Evolutionary conservation across 1,140 invertebrate species (phyloP).

Genomic region (Elymnias hypermnestra): DNA sequence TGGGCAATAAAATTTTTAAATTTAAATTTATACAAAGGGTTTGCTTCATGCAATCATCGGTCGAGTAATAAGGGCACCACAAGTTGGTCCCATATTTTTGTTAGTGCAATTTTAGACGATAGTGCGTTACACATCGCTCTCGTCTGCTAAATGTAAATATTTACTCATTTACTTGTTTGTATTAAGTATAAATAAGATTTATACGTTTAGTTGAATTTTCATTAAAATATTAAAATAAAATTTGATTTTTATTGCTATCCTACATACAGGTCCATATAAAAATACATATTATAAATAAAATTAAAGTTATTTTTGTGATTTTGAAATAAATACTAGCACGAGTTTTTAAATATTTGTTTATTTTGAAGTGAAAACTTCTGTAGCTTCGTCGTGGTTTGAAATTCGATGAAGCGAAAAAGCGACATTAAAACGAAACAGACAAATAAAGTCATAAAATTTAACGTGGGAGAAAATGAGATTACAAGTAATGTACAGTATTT

Average conservation of each 20-base stretch:
- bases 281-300: no score
- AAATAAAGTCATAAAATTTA: no score
- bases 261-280: neutral
- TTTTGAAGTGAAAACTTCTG: no score
- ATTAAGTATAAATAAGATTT: conserved; percentile 75
- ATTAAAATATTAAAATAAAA: conserved; percentile 60
- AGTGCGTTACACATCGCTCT: conserved; percentile 23
- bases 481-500: no score
- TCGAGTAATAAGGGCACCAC: conserved; percentile 30
- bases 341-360: no score
- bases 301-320: no score
- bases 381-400: no score
- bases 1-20: neutral
- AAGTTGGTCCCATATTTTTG: conserved; percentile 59
- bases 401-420: no score
- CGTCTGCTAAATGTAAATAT: conserved; percentile 60
- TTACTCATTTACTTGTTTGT: conserved; percentile 62
- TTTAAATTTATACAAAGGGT: no score
- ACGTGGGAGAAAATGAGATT: no score
- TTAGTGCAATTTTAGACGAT: conserved; percentile 67
- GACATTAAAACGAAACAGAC: no score
- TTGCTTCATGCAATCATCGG: conserved; percentile 20
- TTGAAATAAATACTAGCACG: no score
- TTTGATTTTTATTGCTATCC: conserved; percentile 28
- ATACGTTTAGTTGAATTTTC: conserved; percentile 75